phyloP scores from a whole-genome alignment of 1,140 invertebrate species.

The Bombyx mori region ASM3026992v2 NC_085115.1:7420001-7420500 shows the following conservation, averaged over 20 bases:
- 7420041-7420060: constrained; percentile 1
- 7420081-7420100: neutral
- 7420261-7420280: constrained; percentile 16
- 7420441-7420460: constrained; percentile 26
- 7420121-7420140: neutral
- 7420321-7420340: constrained; percentile 38
- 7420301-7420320: constrained; percentile 43
- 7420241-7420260: neutral
- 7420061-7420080: neutral
- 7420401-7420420: constrained; percentile 35
- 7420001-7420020: no score
- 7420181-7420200: neutral
- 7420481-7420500: constrained; percentile 29
- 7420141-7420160: neutral
- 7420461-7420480: constrained; percentile 43
- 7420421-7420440: constrained; percentile 20
- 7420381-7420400: constrained; percentile 47
- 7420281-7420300: constrained; percentile 35
- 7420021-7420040: no score
- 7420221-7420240: neutral
- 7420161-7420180: neutral
- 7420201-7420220: no score
- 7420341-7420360: constrained; percentile 23
- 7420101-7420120: neutral
- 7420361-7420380: constrained; percentile 26